Percentiles rank a stretch among this genome's conserved stretches.
These are phyloP conservation scores for Lypha dubia DNA, from an alignment of 2,888 invertebrate genomes.

Conservation along the genomic window DNA sequence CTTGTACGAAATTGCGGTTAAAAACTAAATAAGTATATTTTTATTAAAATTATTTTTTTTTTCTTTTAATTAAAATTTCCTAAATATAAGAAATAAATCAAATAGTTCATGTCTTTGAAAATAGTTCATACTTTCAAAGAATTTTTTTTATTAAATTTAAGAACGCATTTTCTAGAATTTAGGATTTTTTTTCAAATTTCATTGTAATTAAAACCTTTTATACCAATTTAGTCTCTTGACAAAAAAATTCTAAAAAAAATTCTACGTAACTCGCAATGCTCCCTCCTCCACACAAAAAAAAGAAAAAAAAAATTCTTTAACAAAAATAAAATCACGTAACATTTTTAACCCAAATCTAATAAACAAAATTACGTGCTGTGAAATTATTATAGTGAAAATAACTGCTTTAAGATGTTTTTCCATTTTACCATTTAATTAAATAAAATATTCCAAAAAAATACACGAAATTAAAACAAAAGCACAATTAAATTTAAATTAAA, in stretches of 20 bases:
- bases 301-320: neutral
- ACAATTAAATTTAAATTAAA: neutral
- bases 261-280: too few species aligned
- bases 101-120: too few species aligned
- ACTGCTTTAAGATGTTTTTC: constrained; percentile 2
- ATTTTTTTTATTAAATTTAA: too few species aligned
- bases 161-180: too few species aligned
- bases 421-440: neutral
- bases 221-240: neutral
- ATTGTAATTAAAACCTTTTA: neutral
- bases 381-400: constrained; percentile 42
- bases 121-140: too few species aligned
- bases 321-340: neutral
- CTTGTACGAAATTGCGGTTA: too few species aligned
- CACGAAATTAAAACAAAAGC: neutral
- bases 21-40: too few species aligned
- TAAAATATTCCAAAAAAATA: neutral
- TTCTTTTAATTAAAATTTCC: too few species aligned
- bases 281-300: too few species aligned
- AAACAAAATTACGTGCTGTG: constrained; percentile 10
- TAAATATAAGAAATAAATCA: too few species aligned
- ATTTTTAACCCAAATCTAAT: constrained; percentile 19
- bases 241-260: neutral
- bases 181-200: too few species aligned
- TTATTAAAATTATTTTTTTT: too few species aligned